Percentiles rank a stretch among this genome's conserved stretches.
Conservation (phyloP, 2,797 vertebrate species). For the Trachurus trachurus region DNA sequence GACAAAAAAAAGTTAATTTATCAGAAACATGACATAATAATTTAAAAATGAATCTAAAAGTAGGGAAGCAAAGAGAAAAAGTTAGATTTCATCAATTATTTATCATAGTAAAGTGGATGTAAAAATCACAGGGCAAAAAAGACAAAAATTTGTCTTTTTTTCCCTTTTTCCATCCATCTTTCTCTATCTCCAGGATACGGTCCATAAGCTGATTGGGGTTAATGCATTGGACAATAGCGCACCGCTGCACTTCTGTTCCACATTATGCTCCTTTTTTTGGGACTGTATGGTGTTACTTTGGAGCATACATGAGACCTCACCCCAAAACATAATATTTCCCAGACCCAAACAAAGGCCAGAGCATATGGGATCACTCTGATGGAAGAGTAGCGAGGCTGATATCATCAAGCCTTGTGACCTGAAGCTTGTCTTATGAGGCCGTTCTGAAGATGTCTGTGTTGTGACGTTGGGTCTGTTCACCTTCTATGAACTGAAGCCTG, state of each 20-base stretch:
- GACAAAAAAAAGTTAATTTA: constrained; percentile 26
- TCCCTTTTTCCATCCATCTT: constrained; percentile 1
- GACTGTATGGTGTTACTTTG: constrained; percentile 62
- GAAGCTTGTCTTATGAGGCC: constrained; percentile 64
- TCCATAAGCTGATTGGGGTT: constrained; percentile 80
- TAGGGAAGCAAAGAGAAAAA: neutral
- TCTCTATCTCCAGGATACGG: constrained; percentile 46
- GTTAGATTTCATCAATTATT: constrained; percentile 41
- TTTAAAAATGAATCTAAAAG: neutral
- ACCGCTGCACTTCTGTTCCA: constrained; percentile 79
- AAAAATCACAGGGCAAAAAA: constrained; percentile 1
- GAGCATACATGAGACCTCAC: constrained; percentile 60
- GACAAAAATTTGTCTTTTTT: constrained; percentile 20
- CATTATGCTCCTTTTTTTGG: constrained; percentile 73
- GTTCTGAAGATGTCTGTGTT: constrained; percentile 50
- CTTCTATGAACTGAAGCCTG: constrained; percentile 33
- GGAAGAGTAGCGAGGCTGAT: constrained; percentile 57
- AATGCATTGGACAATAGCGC: constrained; percentile 78
- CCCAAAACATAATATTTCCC: constrained; percentile 80
- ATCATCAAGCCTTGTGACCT: constrained; percentile 68
- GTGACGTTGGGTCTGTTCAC: constrained; percentile 34
- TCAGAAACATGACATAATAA: neutral
- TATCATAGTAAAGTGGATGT: constrained; percentile 37
- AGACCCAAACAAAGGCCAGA: constrained; percentile 70
- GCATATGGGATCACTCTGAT: constrained; percentile 78